A percentile compares a stretch with the other conserved stretches of the same genome.
These are phyloP conservation scores for Drosophila arawakana DNA, from an alignment of 1,140 invertebrate species.

Conservation along the genomic window DNA sequence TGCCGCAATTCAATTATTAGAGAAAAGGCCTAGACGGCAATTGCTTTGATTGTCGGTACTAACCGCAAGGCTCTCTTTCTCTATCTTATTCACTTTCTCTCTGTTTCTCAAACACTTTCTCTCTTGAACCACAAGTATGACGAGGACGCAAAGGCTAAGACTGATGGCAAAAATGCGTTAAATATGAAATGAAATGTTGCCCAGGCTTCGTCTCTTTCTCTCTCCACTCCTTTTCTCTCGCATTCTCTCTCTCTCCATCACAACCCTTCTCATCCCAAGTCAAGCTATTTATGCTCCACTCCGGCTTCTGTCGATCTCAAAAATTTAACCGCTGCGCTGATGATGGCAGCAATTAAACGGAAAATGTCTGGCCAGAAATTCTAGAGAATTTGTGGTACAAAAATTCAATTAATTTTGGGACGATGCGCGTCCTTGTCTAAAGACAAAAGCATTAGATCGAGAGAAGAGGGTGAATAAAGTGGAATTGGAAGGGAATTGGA, in stretches of 20 bases:
- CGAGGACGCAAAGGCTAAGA: constrained; percentile 27
- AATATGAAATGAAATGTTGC: constrained; percentile 61
- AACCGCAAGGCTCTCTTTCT: constrained; percentile 57
- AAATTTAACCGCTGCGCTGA: constrained; percentile 76
- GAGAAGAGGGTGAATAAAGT: background rate
- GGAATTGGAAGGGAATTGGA: background rate
- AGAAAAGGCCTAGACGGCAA: constrained; percentile 62
- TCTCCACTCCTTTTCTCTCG: background rate
- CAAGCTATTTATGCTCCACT: background rate
- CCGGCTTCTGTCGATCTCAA: constrained; percentile 41
- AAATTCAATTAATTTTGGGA: constrained; percentile 80
- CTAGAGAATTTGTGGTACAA: constrained; percentile 80
- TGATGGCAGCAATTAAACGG: constrained; percentile 78
- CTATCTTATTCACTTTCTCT: background rate
- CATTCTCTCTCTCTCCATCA: background rate
- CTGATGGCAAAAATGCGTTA: constrained; percentile 68
- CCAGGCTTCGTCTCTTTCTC: background rate
- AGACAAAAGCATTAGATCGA: constrained; percentile 33
- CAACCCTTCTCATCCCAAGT: background rate
- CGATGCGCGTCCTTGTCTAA: constrained; percentile 26
- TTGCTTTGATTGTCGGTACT: constrained; percentile 71
- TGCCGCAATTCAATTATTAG: constrained; percentile 79
- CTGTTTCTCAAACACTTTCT: background rate
- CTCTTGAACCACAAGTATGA: constrained; percentile 61
- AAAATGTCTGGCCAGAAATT: constrained; percentile 73